Evolutionary conservation across 2,797 vertebrate genomes (phyloP).

Genomic region (Cyprinella venusta): DNA sequence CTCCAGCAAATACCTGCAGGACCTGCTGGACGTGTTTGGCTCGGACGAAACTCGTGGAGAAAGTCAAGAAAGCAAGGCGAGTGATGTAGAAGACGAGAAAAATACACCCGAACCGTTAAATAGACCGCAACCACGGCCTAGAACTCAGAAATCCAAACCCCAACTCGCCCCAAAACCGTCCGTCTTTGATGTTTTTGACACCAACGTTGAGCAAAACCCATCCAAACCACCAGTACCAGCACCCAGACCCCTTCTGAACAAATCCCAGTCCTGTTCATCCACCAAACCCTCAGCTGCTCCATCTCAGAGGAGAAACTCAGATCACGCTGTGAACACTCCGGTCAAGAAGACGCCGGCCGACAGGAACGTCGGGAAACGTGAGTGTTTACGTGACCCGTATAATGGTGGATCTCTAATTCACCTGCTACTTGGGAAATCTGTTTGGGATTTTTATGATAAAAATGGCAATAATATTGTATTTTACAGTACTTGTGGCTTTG

Average conservation of each 20-base stretch:
- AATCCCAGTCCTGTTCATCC: conserved; percentile 59
- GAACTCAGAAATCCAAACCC: conserved; percentile 55
- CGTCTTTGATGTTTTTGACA: conserved; percentile 6
- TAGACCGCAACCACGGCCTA: conserved; percentile 86
- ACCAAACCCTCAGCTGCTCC: conserved; percentile 70
- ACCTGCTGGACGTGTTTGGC: conserved; percentile 79
- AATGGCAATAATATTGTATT: no score
- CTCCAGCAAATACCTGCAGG: conserved; percentile 75
- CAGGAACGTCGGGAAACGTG: conserved; percentile 63
- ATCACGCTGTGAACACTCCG: conserved; percentile 44
- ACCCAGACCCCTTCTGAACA: conserved; percentile 74
- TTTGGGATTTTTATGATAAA: not conserved
- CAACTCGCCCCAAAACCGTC: conserved; percentile 8
- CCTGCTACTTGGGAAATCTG: not conserved
- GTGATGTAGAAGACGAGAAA: conserved; percentile 63
- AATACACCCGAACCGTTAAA: conserved; percentile 64
- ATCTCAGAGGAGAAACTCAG: conserved; percentile 66
- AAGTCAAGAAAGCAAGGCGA: conserved; percentile 64
- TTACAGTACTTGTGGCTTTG: no score
- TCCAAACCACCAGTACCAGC: conserved; percentile 21
- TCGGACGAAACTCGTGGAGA: conserved; percentile 68
- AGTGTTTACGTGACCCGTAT: conserved; percentile 42
- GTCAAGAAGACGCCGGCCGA: conserved; percentile 61
- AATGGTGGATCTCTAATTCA: not conserved
- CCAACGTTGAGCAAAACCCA: conserved; percentile 1